Evolutionary conservation across 2,113 vertebrate genomes (phyloP), one percentile per base, ranked within the genome.

Genomic region (Bos indicus): DNA sequence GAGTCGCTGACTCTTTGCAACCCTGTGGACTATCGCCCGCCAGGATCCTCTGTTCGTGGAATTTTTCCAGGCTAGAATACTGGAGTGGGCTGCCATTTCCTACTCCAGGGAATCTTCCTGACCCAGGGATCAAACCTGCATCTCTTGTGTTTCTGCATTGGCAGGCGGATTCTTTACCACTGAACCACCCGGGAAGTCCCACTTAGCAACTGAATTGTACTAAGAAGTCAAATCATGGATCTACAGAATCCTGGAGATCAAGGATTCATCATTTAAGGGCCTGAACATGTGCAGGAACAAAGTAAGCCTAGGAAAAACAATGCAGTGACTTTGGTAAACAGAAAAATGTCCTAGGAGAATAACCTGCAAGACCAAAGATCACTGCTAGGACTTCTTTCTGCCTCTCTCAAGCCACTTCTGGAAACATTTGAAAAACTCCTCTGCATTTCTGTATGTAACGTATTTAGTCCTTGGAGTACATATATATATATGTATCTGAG

Each of bases 11-110:
- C 36, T 74, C 71, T 74, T 25, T 77, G 36, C 1, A 23, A 43
- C 36, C 36, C 71, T 0, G 0, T 77, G 71, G 3, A 43, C 71
- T 43, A 25, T 43, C 26, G 71, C 23, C 23, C 3, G 0, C 71
- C 23, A 77, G 23, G 23, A 13, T 43, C 12, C 12, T 43, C 71
- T 43, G 36, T 74, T 6, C 0, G 6, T 77, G 71, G 71, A 14
- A 77, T 26, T 77, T 77, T 77, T 26, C 36, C 71, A 43, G 23
- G 23, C 36, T 77, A 43, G 36, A 26, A 77, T 40, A 40, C 11
- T 74, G 36, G 36, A 74, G 11, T 25, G 21, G 36, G 36, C 25
- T 74, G 36, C 36, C 36, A 13, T 43, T 74, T 74, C 19, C 36
- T 74, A 25, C 67, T 43, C 36, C 36, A 74, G 67, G 67, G 36